Percentiles rank a stretch among this genome's conserved stretches.
Evolutionary conservation across 2,797 vertebrate genomes (phyloP).

Genomic region (Oreochromis mossambicus): DNA sequence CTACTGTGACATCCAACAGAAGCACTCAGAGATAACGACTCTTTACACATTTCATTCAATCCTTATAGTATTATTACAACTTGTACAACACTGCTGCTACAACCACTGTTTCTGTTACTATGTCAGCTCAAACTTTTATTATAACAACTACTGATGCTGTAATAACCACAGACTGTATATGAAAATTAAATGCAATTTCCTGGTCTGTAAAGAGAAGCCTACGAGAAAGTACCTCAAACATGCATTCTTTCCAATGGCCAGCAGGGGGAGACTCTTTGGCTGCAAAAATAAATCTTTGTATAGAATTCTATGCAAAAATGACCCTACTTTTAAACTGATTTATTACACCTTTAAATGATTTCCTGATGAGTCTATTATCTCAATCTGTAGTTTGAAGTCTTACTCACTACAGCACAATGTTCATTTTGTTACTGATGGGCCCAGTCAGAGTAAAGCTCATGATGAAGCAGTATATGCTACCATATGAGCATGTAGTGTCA

Average conservation of each 20-base stretch:
- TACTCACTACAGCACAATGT: background rate
- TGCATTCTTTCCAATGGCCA: background rate
- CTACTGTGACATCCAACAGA: accelerated
- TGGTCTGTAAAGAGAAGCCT: background rate
- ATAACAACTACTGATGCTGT: background rate
- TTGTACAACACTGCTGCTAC: background rate
- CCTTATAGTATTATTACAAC: accelerated
- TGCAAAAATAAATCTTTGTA: background rate
- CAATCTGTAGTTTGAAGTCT: background rate
- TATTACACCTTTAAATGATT: accelerated
- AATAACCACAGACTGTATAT: background rate
- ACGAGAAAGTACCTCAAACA: accelerated
- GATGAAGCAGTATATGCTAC: background rate
- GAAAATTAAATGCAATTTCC: background rate
- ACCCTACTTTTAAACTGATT: background rate
- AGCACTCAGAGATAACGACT: background rate
- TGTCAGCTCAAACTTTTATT: accelerated
- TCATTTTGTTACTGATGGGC: background rate
- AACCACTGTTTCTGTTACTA: background rate
- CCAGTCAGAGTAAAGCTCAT: background rate
- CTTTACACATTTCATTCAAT: background rate
- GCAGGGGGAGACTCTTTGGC: background rate
- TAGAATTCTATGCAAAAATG: background rate
- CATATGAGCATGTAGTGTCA: background rate
- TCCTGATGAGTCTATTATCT: background rate